A percentile compares a stretch with the other conserved stretches of the same genome.
Evolutionary conservation across 2,113 vertebrate species (phyloP).

Genomic region (Pluvialis apricaria): DNA sequence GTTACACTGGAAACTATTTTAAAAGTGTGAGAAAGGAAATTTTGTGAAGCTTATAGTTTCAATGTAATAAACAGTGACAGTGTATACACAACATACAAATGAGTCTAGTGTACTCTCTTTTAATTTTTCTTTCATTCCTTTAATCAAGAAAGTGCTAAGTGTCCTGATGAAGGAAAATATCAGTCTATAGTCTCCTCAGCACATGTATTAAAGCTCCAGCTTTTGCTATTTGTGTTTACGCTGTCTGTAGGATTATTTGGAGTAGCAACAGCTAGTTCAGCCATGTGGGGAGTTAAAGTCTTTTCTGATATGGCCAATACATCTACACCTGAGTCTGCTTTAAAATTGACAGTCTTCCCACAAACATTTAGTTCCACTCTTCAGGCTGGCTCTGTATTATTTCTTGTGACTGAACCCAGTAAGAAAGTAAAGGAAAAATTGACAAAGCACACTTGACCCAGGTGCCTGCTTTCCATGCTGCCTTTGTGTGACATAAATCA

Average conservation of each 20-base stretch:
- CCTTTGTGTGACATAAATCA: constrained; percentile 53
- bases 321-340: constrained; percentile 28
- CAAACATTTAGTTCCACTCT: constrained; percentile 21
- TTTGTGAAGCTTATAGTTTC: background rate
- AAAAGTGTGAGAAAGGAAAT: background rate
- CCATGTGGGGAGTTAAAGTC: background rate
- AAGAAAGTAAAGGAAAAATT: background rate
- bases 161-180: background rate
- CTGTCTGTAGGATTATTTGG: background rate
- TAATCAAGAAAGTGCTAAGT: background rate
- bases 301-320: background rate
- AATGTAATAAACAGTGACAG: background rate
- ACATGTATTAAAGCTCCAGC: background rate
- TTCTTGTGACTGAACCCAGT: background rate
- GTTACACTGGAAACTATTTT: background rate
- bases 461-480: constrained; percentile 26
- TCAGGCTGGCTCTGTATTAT: background rate
- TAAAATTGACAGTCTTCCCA: constrained; percentile 40
- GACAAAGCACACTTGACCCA: constrained; percentile 20
- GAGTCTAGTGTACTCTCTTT: accelerated
- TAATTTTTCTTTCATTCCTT: background rate
- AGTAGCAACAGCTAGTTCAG: background rate
- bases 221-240: background rate
- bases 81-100: background rate
- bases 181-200: background rate